Evolutionary conservation across 2,888 invertebrate genomes (phyloP), one percentile per base, ranked within the genome.

Genomic region (Myopa testacea): DNA sequence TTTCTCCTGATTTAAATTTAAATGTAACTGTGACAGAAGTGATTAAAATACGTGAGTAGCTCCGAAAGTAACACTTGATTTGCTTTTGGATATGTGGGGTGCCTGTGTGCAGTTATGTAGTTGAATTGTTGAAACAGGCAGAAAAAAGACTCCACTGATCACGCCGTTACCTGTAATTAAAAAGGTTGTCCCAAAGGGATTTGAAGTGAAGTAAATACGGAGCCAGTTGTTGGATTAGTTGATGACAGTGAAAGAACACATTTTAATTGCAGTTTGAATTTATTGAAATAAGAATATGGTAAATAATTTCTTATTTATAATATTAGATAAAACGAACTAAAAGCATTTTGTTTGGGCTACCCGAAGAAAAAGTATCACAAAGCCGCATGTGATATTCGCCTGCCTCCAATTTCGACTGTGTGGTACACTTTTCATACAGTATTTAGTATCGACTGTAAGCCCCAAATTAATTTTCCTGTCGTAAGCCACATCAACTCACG

Each of bases 151-250:
- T 55, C 14, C 58, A 37, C 63, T 50, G 38, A 26, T 4, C 26
- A 4, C 80, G 82, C 83, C 83, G 83, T 83, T 83, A 82, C 81
- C 82, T 81, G 84, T 84, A 84, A 84, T 84, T 84, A 84, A 84
- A 84, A 84, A 83, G 83, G 83, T 82, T 82, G 84, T 84, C 84
- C 84, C 84, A 74, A 71, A 81, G 84, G 84, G 84, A 82, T 81
- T 81, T 38, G 62, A 67, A 14, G 14, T 45, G 38, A 73, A 70
- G 50, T n/a, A 12, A n/a, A n/a, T 6, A 58, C n/a, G 16, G 58
- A 6, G n/a, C 14, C n/a, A 58, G n/a, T n/a, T 58, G 58, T 58
- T 58, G 14, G 58, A 19, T 58, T 58, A 58, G 58, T 19, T 12
- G 58, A 12, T n/a, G 58, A 58, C 1, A 12, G 10, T 8, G 14